Evolutionary conservation across 2,888 invertebrate species (phyloP).

Genomic region (Drosophila cognata): DNA sequence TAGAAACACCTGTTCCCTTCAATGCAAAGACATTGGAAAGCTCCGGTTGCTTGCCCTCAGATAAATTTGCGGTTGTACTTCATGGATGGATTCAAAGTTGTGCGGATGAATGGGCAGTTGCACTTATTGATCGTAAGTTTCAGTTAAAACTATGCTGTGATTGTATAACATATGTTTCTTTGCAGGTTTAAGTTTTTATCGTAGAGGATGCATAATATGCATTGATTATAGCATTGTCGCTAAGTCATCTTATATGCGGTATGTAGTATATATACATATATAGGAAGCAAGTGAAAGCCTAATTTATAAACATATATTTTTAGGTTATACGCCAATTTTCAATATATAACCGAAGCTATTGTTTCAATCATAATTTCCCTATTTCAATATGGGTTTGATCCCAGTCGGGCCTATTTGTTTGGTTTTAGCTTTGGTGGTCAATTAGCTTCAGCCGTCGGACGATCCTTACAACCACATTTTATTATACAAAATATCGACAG

Average conservation of each 20-base stretch:
- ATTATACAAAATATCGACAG: slow-evolving; percentile 82
- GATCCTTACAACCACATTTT: slow-evolving; percentile 64
- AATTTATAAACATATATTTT: background rate
- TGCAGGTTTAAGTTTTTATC: slow-evolving; percentile 79
- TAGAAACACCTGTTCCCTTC: slow-evolving; percentile 46
- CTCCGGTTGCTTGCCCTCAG: slow-evolving; percentile 71
- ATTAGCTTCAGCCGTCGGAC: slow-evolving; percentile 81
- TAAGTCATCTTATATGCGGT: slow-evolving; percentile 79
- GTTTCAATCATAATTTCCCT: slow-evolving; percentile 67
- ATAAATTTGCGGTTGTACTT: slow-evolving; percentile 82
- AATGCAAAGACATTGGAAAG: slow-evolving; percentile 36
- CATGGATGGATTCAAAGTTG: slow-evolving; percentile 84
- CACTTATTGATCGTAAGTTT: slow-evolving; percentile 78
- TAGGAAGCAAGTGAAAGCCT: background rate
- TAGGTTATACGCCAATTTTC: slow-evolving; percentile 75
- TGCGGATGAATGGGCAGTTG: slow-evolving; percentile 77
- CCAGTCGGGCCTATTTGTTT: slow-evolving; percentile 79
- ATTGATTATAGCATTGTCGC: slow-evolving; percentile 82
- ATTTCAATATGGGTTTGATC: slow-evolving; percentile 76
- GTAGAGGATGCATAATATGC: slow-evolving; percentile 83
- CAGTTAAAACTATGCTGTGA: background rate
- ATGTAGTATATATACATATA: background rate
- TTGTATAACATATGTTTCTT: background rate
- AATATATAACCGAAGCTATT: slow-evolving; percentile 71
- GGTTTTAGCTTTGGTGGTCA: slow-evolving; percentile 85